Percentiles rank a stretch among this genome's conserved stretches.
phyloP scores from a whole-genome alignment of 2,113 vertebrate genomes.

The Acanthisitta chloris region DNA sequence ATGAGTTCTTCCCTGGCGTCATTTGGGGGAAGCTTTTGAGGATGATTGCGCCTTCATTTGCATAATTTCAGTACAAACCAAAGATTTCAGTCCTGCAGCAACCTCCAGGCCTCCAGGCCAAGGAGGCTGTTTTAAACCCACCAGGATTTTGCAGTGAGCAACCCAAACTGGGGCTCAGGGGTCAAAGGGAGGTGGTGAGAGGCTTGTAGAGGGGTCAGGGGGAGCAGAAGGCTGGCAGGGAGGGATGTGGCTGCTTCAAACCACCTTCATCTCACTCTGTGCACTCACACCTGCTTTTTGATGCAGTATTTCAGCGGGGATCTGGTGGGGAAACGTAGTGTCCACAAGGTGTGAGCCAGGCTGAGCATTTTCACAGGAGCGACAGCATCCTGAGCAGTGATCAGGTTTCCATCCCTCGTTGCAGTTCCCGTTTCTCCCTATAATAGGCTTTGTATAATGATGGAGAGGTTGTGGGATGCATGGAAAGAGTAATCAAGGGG shows the following conservation, averaged over 20 bases:
- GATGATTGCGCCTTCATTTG: not conserved
- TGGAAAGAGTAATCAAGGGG: not conserved
- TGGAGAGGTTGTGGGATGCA: not conserved
- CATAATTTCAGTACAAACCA: slow-evolving; percentile 24
- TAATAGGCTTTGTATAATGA: fast-evolving
- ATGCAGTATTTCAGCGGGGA: not conserved
- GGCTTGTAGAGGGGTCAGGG: not conserved
- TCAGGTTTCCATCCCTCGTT: not conserved
- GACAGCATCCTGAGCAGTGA: fast-evolving
- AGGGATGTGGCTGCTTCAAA: not conserved
- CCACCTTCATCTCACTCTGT: fast-evolving
- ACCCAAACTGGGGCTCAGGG: not conserved
- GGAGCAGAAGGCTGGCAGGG: not conserved
- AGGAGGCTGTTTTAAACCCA: not conserved
- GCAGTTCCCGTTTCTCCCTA: not conserved
- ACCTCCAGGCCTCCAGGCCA: not conserved
- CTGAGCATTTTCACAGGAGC: not conserved
- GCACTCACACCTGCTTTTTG: fast-evolving
- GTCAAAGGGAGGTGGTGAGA: not conserved
- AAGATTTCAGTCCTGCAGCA: slow-evolving; percentile 15
- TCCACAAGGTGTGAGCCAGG: not conserved
- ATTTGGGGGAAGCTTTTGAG: not conserved
- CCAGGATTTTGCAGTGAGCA: not conserved
- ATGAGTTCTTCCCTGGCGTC: not conserved
- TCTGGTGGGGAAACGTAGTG: not conserved